Percentiles rank a stretch among this genome's conserved stretches.
Evolutionary conservation across 2,888 invertebrate species (phyloP).

Genomic region (Agrotis puta): DNA sequence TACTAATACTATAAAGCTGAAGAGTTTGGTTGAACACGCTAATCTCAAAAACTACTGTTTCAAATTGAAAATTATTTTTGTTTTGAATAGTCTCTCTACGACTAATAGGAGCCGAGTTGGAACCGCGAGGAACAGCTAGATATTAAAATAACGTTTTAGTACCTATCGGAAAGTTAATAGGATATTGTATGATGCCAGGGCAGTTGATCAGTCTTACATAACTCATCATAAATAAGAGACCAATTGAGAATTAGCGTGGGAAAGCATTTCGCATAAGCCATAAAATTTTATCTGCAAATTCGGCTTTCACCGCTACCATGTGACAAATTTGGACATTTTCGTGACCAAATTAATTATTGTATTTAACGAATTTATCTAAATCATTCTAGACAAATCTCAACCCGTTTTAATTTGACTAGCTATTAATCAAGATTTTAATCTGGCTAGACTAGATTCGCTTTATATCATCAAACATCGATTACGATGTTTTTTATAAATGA

Average conservation of each 20-base stretch:
- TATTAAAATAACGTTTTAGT: not conserved
- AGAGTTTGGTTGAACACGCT: too few relatives aligned
- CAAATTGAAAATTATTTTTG: too few relatives aligned
- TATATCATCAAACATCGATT: too few relatives aligned
- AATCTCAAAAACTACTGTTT: too few relatives aligned
- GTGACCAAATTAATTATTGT: constrained; percentile 10
- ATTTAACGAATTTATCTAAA: constrained; percentile 1
- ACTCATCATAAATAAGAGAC: constrained; percentile 40
- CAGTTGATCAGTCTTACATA: constrained; percentile 37
- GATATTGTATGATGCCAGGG: not conserved
- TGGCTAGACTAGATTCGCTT: not conserved
- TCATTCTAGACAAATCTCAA: not conserved
- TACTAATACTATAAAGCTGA: too few relatives aligned
- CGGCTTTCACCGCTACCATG: constrained; percentile 51
- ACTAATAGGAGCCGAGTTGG: too few relatives aligned
- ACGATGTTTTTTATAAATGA: not conserved
- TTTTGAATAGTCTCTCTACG: too few relatives aligned
- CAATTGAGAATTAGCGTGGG: constrained; percentile 46
- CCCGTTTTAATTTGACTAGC: not conserved
- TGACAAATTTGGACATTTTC: constrained; percentile 13
- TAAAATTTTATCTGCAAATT: constrained; percentile 35
- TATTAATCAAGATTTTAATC: constrained; percentile 16
- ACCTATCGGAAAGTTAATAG: not conserved
- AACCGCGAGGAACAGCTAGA: too few relatives aligned
- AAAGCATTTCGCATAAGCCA: constrained; percentile 21